These are phyloP conservation scores for Poeciliopsis gracilis DNA, from an alignment of 2,797 vertebrate species.

Conservation along the genomic window DNA sequence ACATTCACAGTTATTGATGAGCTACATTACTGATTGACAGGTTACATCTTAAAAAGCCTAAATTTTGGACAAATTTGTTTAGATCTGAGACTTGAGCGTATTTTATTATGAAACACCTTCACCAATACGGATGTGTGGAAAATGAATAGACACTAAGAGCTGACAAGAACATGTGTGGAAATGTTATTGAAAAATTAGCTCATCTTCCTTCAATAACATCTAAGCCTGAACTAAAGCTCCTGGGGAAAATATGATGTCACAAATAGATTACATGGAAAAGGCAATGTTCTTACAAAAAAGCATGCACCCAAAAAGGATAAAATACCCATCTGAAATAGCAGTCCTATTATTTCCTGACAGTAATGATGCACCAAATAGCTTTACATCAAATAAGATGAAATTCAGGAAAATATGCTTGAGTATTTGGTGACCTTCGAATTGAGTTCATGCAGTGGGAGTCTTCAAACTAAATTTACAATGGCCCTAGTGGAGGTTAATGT, in stretches of 20 bases:
- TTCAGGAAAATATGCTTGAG: slow-evolving; percentile 18
- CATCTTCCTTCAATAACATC: neutral
- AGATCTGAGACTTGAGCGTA: neutral
- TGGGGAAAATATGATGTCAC: neutral
- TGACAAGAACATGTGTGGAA: neutral
- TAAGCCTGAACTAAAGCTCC: neutral
- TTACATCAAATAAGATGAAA: slow-evolving; percentile 40
- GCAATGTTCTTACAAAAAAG: slow-evolving; percentile 9
- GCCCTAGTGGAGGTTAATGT: slow-evolving; percentile 67
- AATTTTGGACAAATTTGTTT: neutral
- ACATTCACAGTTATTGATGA: neutral
- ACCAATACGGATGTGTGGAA: neutral
- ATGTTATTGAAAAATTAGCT: neutral
- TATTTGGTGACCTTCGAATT: slow-evolving; percentile 43
- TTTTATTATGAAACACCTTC: neutral
- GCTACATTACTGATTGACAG: neutral
- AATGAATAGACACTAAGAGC: neutral
- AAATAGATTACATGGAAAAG: slow-evolving; percentile 20
- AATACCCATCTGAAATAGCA: slow-evolving; percentile 28
- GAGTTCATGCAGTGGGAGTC: slow-evolving; percentile 51
- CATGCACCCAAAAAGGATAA: slow-evolving; percentile 7
- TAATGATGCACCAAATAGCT: slow-evolving; percentile 38
- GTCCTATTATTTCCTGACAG: slow-evolving; percentile 53
- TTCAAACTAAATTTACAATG: slow-evolving; percentile 56
- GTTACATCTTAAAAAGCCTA: neutral